Evolutionary conservation across 2,113 vertebrate genomes (phyloP).

Genomic region (Etheostoma spectabile): DNA sequence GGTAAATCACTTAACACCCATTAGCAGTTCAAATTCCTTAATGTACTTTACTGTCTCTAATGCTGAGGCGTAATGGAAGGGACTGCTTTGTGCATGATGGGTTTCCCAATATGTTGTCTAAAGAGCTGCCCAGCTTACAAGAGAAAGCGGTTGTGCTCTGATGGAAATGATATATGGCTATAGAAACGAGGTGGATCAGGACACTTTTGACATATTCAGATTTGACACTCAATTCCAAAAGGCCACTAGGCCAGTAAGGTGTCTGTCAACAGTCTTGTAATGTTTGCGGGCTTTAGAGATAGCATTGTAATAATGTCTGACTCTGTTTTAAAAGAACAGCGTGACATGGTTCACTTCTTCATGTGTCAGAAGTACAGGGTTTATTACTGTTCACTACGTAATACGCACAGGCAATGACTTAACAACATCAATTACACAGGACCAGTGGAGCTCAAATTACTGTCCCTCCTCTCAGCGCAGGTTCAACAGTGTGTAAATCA

Average conservation of each 20-base stretch:
- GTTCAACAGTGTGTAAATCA: conserved; percentile 34
- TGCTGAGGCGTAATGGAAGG: conserved; percentile 52
- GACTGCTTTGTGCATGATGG: conserved; percentile 46
- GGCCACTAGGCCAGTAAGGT: background rate
- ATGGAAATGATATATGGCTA: background rate
- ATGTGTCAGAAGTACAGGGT: conserved; percentile 23
- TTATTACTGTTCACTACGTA: conserved; percentile 33
- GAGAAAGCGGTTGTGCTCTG: background rate
- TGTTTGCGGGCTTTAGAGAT: conserved; percentile 13
- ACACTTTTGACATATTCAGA: background rate
- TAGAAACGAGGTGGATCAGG: background rate
- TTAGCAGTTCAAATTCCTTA: conserved; percentile 68
- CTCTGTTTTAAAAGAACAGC: conserved; percentile 16
- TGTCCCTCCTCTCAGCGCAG: background rate
- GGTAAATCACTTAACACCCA: conserved; percentile 76
- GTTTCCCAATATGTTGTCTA: conserved; percentile 37
- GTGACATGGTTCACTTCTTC: conserved; percentile 3
- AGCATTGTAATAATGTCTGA: conserved; percentile 8
- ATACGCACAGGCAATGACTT: conserved; percentile 29
- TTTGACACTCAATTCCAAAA: background rate
- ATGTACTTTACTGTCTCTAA: conserved; percentile 72
- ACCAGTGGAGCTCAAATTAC: conserved; percentile 24
- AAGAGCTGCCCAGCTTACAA: conserved; percentile 18
- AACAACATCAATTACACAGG: conserved; percentile 29
- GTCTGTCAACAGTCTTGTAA: conserved; percentile 2